A percentile compares a stretch with the other conserved stretches of the same genome.
Evolutionary conservation across 2,888 invertebrate genomes (phyloP).

Genomic region (Andrena dorsata): DNA sequence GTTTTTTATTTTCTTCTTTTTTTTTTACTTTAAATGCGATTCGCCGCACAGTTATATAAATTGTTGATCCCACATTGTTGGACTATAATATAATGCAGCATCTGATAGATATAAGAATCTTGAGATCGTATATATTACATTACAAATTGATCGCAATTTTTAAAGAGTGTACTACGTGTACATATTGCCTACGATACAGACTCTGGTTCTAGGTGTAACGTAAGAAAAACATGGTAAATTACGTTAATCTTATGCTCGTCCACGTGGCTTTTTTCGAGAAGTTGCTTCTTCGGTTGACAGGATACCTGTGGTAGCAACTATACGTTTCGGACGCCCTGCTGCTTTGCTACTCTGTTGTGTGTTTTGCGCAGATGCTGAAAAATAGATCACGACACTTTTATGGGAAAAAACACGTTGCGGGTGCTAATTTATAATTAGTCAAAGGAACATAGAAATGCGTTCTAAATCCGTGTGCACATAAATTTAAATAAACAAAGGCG

Average conservation of each 20-base stretch:
- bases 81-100: slow-evolving; percentile 75
- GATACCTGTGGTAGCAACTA: slow-evolving; percentile 70
- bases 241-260: slow-evolving; percentile 80
- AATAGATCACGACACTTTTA: slow-evolving; percentile 13
- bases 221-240: slow-evolving; percentile 62
- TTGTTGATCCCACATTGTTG: slow-evolving; percentile 75
- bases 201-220: slow-evolving; percentile 74
- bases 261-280: slow-evolving; percentile 82
- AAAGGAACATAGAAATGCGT: background rate
- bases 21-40: slow-evolving; percentile 64
- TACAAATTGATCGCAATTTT: slow-evolving; percentile 72
- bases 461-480: background rate
- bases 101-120: slow-evolving; percentile 73
- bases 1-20: background rate
- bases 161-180: slow-evolving; percentile 74
- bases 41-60: slow-evolving; percentile 71
- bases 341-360: slow-evolving; percentile 75
- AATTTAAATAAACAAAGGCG: background rate
- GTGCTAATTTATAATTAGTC: background rate
- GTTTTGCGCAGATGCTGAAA: slow-evolving; percentile 74
- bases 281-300: slow-evolving; percentile 77
- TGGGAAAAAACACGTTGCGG: background rate
- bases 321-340: slow-evolving; percentile 81
- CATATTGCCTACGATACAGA: slow-evolving; percentile 80
- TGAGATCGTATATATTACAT: slow-evolving; percentile 74